Conservation (phyloP, 2,113 vertebrate species). For the Epinephelus moara region DNA sequence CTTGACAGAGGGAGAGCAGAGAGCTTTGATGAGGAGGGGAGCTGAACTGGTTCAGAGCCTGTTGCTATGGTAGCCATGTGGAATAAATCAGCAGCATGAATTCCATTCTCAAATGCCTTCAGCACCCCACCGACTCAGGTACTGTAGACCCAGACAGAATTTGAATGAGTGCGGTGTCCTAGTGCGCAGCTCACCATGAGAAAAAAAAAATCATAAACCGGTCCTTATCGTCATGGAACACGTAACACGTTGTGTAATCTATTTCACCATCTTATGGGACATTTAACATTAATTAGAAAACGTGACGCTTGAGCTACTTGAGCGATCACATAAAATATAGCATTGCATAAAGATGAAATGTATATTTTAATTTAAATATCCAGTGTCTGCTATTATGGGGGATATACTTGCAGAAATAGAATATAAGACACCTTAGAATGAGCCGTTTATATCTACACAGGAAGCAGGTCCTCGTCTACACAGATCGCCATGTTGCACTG, state of each 20-base stretch:
- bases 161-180: conserved; percentile 59
- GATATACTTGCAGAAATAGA: too few relatives aligned
- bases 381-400: too few relatives aligned
- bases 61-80: conserved; percentile 84
- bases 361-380: neutral
- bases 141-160: conserved; percentile 64
- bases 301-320: too few relatives aligned
- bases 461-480: too few relatives aligned
- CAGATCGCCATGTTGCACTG: too few relatives aligned
- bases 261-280: too few relatives aligned
- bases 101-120: conserved; percentile 72
- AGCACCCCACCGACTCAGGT: conserved; percentile 69
- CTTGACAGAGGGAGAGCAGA: conserved; percentile 40
- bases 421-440: too few relatives aligned
- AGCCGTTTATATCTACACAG: too few relatives aligned
- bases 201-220: neutral
- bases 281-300: too few relatives aligned
- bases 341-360: neutral
- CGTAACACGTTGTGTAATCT: too few relatives aligned
- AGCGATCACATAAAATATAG: neutral
- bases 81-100: conserved; percentile 76
- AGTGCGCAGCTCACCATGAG: neutral
- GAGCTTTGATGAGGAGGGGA: conserved; percentile 66
- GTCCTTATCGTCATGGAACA: neutral
- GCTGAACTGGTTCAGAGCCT: conserved; percentile 71